Evolutionary conservation across 2,113 vertebrate genomes (phyloP).

Genomic region (Harpagus bidentatus): DNA sequence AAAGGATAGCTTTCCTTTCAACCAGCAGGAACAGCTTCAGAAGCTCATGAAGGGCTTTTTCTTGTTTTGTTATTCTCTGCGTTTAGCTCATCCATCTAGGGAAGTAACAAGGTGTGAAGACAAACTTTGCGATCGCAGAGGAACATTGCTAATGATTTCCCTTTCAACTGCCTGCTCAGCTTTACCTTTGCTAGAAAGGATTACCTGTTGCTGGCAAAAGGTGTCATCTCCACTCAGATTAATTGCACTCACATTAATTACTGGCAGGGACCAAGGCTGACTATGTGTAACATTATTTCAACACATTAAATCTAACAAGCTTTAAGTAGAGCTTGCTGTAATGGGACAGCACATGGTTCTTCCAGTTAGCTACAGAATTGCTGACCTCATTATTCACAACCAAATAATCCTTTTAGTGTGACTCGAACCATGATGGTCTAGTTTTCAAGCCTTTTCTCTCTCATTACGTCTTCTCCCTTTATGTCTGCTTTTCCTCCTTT

Average conservation of each 20-base stretch:
- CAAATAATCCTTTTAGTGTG: conserved; percentile 1
- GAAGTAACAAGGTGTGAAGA: conserved; percentile 26
- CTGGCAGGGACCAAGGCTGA: background rate
- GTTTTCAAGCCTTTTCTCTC: background rate
- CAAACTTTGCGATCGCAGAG: background rate
- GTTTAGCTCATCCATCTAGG: background rate
- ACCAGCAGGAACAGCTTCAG: background rate
- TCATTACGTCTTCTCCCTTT: background rate
- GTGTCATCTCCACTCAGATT: background rate
- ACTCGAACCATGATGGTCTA: background rate
- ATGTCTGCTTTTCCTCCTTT: background rate
- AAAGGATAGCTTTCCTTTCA: background rate
- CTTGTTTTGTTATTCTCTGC: background rate
- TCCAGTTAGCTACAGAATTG: background rate
- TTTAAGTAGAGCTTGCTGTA: background rate
- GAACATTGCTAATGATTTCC: background rate
- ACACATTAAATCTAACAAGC: background rate
- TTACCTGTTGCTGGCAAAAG: conserved; percentile 24
- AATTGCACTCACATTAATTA: conserved; percentile 8
- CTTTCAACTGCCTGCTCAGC: conserved; percentile 20
- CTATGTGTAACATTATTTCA: background rate
- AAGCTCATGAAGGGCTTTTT: background rate
- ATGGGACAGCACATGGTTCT: background rate
- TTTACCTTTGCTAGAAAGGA: conserved; percentile 4
- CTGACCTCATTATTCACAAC: background rate